Evolutionary conservation across 1,140 invertebrate genomes (phyloP).

Genomic region (Halictus rubicundus): DNA sequence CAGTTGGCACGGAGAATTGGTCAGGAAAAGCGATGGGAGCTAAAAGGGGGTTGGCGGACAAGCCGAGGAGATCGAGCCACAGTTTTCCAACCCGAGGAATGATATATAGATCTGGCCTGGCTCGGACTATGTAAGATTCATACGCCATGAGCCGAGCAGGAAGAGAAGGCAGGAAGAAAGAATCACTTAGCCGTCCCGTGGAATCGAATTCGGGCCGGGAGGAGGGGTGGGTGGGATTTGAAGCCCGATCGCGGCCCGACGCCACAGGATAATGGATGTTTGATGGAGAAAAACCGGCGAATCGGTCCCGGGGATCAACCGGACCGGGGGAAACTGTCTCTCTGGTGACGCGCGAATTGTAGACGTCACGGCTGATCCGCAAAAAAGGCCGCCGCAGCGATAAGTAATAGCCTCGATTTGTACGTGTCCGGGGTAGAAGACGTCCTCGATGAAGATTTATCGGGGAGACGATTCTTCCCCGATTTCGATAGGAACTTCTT

Average conservation of each 20-base stretch:
- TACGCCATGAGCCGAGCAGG: slow-evolving; percentile 18
- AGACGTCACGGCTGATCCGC: not conserved
- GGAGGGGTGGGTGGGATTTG: not conserved
- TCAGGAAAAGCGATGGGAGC: too few relatives aligned
- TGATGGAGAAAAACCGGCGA: slow-evolving; percentile 6
- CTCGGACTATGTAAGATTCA: slow-evolving; percentile 54
- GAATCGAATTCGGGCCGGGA: slow-evolving; percentile 8
- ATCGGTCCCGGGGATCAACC: slow-evolving; percentile 27
- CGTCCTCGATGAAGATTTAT: slow-evolving; percentile 8
- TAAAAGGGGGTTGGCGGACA: not conserved
- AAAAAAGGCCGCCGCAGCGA: not conserved
- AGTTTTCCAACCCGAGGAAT: slow-evolving; percentile 29
- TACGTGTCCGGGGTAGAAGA: not conserved
- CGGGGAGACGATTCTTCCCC: not conserved
- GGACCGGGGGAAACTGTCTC: slow-evolving; percentile 2
- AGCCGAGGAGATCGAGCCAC: slow-evolving; percentile 15
- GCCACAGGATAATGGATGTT: slow-evolving; percentile 55
- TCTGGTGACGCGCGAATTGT: not conserved
- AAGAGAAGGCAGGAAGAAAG: not conserved
- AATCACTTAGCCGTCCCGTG: slow-evolving; percentile 48
- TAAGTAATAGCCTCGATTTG: slow-evolving; percentile 8
- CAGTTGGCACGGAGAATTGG: slow-evolving; percentile 45
- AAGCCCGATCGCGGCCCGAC: not conserved
- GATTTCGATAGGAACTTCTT: not conserved
- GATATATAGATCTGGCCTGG: slow-evolving; percentile 49